Conservation (phyloP, 2,888 invertebrate genomes). For the Oligia latruncula region DNA sequence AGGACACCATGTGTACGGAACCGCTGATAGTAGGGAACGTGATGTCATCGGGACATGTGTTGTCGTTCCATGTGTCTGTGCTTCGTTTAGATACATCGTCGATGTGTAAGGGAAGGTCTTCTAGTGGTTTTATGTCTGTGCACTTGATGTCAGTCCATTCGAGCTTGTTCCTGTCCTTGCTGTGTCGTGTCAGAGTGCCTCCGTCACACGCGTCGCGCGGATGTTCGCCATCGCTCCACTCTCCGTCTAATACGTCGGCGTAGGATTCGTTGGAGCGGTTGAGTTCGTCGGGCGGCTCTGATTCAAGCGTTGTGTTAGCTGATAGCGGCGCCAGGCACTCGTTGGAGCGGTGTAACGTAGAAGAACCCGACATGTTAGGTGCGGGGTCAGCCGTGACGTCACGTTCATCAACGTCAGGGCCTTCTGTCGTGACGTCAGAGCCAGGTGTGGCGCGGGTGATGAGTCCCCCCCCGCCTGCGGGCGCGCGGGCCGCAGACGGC, state of each 20-base stretch:
- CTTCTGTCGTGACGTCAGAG: slow-evolving; percentile 69
- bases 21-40: slow-evolving; percentile 95
- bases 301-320: slow-evolving; percentile 81
- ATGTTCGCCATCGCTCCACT: slow-evolving; percentile 82
- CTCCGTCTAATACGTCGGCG: slow-evolving; percentile 84
- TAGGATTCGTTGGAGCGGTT: slow-evolving; percentile 88
- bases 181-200: slow-evolving; percentile 70
- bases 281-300: slow-evolving; percentile 80
- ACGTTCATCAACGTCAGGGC: background rate
- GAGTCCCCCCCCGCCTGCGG: slow-evolving; percentile 84
- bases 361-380: slow-evolving; percentile 74
- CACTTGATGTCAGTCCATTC: slow-evolving; percentile 83
- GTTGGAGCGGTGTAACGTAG: slow-evolving; percentile 81
- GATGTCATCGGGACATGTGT: slow-evolving; percentile 94
- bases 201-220: slow-evolving; percentile 65
- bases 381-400: slow-evolving; percentile 14
- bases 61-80: slow-evolving; percentile 95
- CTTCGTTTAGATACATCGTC: slow-evolving; percentile 73
- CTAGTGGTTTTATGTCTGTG: slow-evolving; percentile 76
- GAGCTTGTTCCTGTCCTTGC: slow-evolving; percentile 68
- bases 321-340: slow-evolving; percentile 85
- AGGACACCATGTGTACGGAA: slow-evolving; percentile 93
- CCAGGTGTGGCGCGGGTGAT: slow-evolving; percentile 83
- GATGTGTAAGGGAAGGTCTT: slow-evolving; percentile 36
- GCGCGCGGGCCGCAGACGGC: slow-evolving; percentile 93